These are phyloP conservation scores for Mechanitis messenoides DNA, from an alignment of 2,888 invertebrate species.

Conservation along the genomic window DNA sequence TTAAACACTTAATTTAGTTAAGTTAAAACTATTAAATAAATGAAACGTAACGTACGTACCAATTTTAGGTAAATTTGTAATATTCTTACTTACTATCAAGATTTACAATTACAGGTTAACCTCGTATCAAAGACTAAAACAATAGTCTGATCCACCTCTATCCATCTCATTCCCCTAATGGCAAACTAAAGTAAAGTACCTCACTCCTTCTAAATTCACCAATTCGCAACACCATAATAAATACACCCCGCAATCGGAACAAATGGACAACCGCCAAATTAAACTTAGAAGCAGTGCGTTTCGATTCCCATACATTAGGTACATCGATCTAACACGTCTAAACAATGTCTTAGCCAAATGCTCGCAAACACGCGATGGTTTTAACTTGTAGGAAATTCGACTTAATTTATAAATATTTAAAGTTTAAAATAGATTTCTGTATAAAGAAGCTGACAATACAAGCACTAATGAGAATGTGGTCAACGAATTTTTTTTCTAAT, in stretches of 20 bases:
- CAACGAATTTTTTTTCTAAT: no score
- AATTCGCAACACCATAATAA: conserved; percentile 61
- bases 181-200: conserved; percentile 27
- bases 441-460: conserved; percentile 15
- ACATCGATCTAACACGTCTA: conserved; percentile 73
- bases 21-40: no score
- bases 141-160: conserved; percentile 21
- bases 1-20: not conserved
- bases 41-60: no score
- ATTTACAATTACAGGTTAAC: not conserved
- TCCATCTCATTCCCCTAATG: conserved; percentile 27
- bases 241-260: conserved; percentile 70
- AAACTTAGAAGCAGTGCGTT: conserved; percentile 57
- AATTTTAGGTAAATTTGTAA: no score
- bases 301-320: conserved; percentile 70
- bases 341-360: conserved; percentile 62
- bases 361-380: conserved; percentile 67
- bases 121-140: conserved; percentile 6
- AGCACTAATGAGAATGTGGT: not conserved
- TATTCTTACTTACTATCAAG: not conserved
- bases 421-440: conserved; percentile 20
- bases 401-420: conserved; percentile 13
- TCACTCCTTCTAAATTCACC: conserved; percentile 38
- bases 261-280: conserved; percentile 74
- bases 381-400: conserved; percentile 37